Conservation (phyloP, 2,113 vertebrate genomes). For the Neotoma lepida region DNA sequence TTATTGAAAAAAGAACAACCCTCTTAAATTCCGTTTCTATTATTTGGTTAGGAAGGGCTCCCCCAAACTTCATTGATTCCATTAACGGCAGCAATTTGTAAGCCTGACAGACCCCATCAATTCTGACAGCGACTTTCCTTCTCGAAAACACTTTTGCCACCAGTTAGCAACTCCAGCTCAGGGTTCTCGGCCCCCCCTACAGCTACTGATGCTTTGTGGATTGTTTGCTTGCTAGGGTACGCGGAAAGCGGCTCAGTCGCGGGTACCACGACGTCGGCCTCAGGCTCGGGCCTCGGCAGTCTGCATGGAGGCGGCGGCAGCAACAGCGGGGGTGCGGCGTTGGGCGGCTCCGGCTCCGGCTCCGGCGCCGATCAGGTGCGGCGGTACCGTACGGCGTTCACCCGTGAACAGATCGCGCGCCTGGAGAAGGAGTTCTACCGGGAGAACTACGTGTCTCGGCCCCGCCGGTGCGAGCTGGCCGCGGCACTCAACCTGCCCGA, state of each 20-base stretch:
- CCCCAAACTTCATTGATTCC: slow-evolving; percentile 83
- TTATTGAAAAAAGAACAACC: slow-evolving; percentile 25
- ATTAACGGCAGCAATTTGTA: slow-evolving; percentile 78
- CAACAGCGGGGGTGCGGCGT: slow-evolving; percentile 85
- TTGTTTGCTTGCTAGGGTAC: slow-evolving; percentile 87
- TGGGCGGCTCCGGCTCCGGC: slow-evolving; percentile 91
- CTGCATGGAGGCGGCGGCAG: slow-evolving; percentile 87
- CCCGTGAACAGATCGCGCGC: slow-evolving; percentile 92
- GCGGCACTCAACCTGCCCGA: slow-evolving; percentile 97
- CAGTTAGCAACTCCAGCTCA: not conserved
- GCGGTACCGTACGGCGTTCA: slow-evolving; percentile 94
- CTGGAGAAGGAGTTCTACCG: slow-evolving; percentile 96
- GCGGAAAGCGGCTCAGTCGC: slow-evolving; percentile 92
- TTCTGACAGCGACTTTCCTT: slow-evolving; percentile 53
- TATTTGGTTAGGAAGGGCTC: slow-evolving; percentile 73
- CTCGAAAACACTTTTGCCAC: not conserved
- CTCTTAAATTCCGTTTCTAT: slow-evolving; percentile 56
- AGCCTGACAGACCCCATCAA: slow-evolving; percentile 81
- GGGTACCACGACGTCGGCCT: slow-evolving; percentile 86
- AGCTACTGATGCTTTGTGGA: slow-evolving; percentile 58
- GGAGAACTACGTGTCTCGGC: slow-evolving; percentile 96
- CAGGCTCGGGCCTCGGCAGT: slow-evolving; percentile 88
- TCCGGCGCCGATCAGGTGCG: slow-evolving; percentile 93
- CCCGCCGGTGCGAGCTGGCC: slow-evolving; percentile 96
- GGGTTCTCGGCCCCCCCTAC: not conserved